phyloP scores from a whole-genome alignment of 1,140 invertebrate genomes.

The Solenopsis invicta region DNA sequence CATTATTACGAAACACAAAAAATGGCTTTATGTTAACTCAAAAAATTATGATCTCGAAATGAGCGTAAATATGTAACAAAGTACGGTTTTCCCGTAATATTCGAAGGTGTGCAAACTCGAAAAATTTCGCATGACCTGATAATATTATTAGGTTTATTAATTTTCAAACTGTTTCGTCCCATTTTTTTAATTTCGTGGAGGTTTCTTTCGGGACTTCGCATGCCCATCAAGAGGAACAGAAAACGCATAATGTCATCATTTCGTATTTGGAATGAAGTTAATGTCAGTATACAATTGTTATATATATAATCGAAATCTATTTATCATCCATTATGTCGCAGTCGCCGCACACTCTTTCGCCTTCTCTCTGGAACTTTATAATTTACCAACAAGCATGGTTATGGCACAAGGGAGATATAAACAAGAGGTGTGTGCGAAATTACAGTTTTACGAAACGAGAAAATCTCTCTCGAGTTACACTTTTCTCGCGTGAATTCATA shows the following conservation, averaged over 20 bases:
- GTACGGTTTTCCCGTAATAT: neutral
- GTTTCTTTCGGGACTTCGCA: neutral
- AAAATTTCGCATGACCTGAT: neutral
- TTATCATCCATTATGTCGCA: conserved; percentile 35
- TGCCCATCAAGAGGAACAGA: conserved; percentile 77
- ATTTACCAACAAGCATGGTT: conserved; percentile 71
- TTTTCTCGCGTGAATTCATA: conserved; percentile 7
- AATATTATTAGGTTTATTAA: conserved; percentile 1
- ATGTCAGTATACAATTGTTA: conserved; percentile 16
- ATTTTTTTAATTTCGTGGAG: conserved; percentile 5
- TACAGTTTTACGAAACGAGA: conserved; percentile 55
- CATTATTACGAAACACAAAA: conserved; percentile 24
- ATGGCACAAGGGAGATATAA: conserved; percentile 78
- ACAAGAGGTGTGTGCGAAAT: conserved; percentile 54
- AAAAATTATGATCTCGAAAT: neutral
- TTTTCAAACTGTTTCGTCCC: neutral
- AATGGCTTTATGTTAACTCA: neutral
- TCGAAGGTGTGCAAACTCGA: neutral
- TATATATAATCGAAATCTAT: conserved; percentile 33
- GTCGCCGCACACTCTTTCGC: neutral
- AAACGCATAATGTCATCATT: conserved; percentile 73
- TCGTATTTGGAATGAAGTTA: neutral
- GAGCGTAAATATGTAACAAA: neutral
- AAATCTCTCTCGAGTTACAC: conserved; percentile 5
- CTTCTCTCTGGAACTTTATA: conserved; percentile 16